Evolutionary conservation across 2,797 vertebrate genomes (phyloP), one percentile per base, ranked within the genome.

Genomic region (Pseudopleuronectes americanus): DNA sequence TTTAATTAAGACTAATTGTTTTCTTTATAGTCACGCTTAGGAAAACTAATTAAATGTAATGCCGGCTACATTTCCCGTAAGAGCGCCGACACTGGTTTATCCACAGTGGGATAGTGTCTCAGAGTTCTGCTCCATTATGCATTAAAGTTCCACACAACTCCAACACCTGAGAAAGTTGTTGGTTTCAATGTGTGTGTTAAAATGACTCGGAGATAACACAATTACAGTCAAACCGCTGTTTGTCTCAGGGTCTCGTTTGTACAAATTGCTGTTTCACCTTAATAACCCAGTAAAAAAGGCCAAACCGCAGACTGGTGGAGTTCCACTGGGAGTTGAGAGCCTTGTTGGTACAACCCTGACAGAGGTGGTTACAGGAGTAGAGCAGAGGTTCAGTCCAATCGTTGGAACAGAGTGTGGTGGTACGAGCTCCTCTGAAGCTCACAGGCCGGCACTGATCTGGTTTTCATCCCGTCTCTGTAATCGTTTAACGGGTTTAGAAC

Each of bases 1-100:
- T 93, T 92, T 93, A 93, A 94, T 93, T 92, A 94, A 93, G 91
- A 91, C 89, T 92, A 91, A 93, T 92, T 93, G 91, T 91, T 90
- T 92, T 87, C 89, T 91, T 92, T 86, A 89, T 77, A 85, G 85
- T 78, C 51, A 68, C 70, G 23, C 84, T 73, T 82, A 79, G 78
- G 81, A 84, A 86, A 87, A 86, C 88, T 93, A 92, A 94, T 94
- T 93, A 94, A 90, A 92, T 86, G 86, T 68, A 88, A 90, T 68
- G 76, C 74, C 22, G 22, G 72, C 74, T 38, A 92, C 88, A 89
- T 91, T 85, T 91, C 91, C 91, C 90, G 43, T 74, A 90, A 90
- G 89, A 90, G 82, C 55, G 10, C 64, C 64, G 71, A 81, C 81
- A 53, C 79, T 9, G 64, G 59, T 84, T 85, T 86, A 84, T 80